Percentiles rank a stretch among this genome's conserved stretches.
Conservation (phyloP, 2,113 vertebrate species). For the Oncorhynchus gorbuscha region DNA sequence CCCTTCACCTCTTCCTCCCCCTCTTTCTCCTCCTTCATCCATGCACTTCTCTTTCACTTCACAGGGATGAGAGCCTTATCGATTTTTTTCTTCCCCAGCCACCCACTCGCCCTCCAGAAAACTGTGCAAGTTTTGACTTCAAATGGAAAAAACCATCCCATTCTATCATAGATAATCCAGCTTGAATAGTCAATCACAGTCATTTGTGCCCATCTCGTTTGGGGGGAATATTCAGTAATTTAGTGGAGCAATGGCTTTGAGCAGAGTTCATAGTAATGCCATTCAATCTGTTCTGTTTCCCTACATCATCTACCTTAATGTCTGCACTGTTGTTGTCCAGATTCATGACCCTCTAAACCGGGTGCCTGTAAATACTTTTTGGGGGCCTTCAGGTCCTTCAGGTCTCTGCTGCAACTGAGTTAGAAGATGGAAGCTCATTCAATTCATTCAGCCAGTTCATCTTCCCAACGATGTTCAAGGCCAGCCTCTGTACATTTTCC, state of each 20-base stretch:
- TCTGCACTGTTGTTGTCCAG: constrained; percentile 12
- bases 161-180: too few species aligned
- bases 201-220: background rate
- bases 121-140: constrained; percentile 1
- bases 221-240: background rate
- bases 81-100: constrained; percentile 12
- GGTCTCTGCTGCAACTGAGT: constrained; percentile 18
- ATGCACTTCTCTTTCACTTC: background rate
- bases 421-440: constrained; percentile 22
- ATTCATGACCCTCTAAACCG: constrained; percentile 28
- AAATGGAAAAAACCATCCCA: background rate
- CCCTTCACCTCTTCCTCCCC: background rate
- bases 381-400: constrained; percentile 10
- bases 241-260: background rate
- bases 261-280: background rate
- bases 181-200: too few species aligned
- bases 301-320: constrained; percentile 21
- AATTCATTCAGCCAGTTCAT: constrained; percentile 5
- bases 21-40: background rate
- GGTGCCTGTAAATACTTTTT: constrained; percentile 36
- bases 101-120: constrained; percentile 9
- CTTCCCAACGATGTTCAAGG: constrained; percentile 3
- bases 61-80: constrained; percentile 15
- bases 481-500: background rate
- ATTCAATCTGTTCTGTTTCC: background rate